Base-by-base conservation (phyloP, 2,113 vertebrate species). In the Rhegmatorhina hoffmannsi region DNA sequence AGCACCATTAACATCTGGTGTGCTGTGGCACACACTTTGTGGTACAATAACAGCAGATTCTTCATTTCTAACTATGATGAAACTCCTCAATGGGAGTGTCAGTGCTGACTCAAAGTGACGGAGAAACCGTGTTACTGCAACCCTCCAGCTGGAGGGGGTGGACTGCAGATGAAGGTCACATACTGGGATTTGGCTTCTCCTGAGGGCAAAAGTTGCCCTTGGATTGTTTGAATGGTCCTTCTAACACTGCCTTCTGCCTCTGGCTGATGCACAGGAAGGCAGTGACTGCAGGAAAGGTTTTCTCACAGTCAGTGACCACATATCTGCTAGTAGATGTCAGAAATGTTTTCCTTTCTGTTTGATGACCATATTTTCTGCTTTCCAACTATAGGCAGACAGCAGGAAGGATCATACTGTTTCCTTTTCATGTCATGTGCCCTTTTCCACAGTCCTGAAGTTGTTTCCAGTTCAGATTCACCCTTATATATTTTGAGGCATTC, bases 1-100 rank as follows among this genome's bases (percentile, higher is more conserved):
- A 89, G 29, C 20, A 83, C 90, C 90, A 73, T 74, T 59, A 95
- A 91, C 97, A 97, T 87, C 96, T 97, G 97, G 88, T 2, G 1
- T 49, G 38, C 95, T 21, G 1, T 75, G 94, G 92, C 80, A 90
- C 94, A 50, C 36, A 26, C 93, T 94, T 89, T 67, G 73, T 89
- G 96, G 47, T 58, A 58, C 77, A 69, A 24, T 1, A 79, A 4
- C 79, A 64, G 96, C 90, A 89, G 77, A 95, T 97, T 90, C 49
- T 80, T 97, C 96, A 95, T 84, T 78, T 92, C 87, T 94, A 96
- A 95, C 79, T 64, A 73, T 4, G 4, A 7, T 17, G 79, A 49
- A 81, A 81, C 34, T 94, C 90, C 56, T 84, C 58, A 55, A 56
- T 38, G 82, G 34, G 49, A 75, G 50, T 26, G 72, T 33, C 1